Evolutionary conservation across 37 sponge, comb jelly and placozoan species (phyloP), one percentile per base, ranked within the genome.

Genomic region (Chondrosia reniformis): DNA sequence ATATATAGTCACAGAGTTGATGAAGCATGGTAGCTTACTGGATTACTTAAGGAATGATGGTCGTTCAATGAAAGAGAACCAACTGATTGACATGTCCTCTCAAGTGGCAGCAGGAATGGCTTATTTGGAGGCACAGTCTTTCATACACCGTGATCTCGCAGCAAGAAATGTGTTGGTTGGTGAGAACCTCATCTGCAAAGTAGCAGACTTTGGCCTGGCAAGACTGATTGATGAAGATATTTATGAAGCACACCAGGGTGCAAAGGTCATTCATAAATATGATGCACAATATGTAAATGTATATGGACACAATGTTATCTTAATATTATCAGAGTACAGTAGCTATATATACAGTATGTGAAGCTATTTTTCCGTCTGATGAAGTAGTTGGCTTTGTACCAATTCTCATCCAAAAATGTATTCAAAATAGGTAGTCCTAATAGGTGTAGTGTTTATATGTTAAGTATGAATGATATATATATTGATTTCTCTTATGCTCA

Each of bases 191-290:
- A 85, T 92, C 54, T 91, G 91, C 67, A 98, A 98, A 73, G 94
- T 98, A 33, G 89, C 96, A 28, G 99, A 98, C 55, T 98, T 98
- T 82, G 99, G 99, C 41, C 80, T 98, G 19, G 99, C 99, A 19
- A 84, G 99, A 22, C 87, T 97, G 33, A 91, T 91, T 57, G 89
- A 86, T 43, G 96, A 98, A 74, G 99, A 98, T 33, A 87, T 90
- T 21, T 96, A 96, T 67, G 94, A 87, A 55, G 94, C 94, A 9
- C 88, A 93, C 81, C 84, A 88, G 36, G 97, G 94, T 37, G 94
- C 97, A 22, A 94, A 92, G 72, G 72, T 69, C 25, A 39, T 49
- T 49, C 52, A 49, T 49, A 19, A 49, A 49, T 19, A 49, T 49
- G 10, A 49, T 49, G 52, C 15, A 49, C 15, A 19, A 49, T 49